These are phyloP conservation scores for Nebria brevicollis DNA, from an alignment of 2,888 invertebrate genomes.

Conservation along the genomic window DNA sequence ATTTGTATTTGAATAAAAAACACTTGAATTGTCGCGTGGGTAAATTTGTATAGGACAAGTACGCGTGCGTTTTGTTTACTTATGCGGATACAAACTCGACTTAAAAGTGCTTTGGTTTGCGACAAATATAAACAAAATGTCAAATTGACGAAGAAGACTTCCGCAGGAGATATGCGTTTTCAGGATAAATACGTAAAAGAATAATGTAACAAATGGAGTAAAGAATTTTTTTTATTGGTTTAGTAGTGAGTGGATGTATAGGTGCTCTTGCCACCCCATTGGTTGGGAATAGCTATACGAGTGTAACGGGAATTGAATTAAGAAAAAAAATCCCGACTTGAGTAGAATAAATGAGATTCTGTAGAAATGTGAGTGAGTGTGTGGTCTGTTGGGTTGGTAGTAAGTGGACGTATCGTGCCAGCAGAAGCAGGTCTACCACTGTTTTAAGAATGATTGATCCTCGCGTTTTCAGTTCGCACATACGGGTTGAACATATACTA, in stretches of 20 bases:
- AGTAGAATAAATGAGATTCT: neutral
- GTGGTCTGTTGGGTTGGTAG: neutral
- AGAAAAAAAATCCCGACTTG: neutral
- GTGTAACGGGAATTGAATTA: no score
- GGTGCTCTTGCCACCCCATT: no score
- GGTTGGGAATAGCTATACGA: no score
- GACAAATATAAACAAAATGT: no score
- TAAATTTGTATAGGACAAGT: neutral
- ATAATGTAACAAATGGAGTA: no score
- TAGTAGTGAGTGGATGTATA: no score
- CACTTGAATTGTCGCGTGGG: neutral
- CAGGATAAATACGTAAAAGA: no score
- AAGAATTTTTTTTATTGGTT: no score
- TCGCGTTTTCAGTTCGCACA: slow-evolving; percentile 1
- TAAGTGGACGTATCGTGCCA: neutral
- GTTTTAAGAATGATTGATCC: neutral
- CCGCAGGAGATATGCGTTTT: no score
- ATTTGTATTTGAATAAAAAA: neutral
- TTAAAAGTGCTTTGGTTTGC: neutral
- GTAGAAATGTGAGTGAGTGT: neutral
- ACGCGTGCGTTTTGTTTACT: neutral
- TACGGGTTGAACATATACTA: neutral
- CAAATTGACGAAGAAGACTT: no score
- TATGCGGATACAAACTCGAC: neutral
- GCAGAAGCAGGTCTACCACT: neutral